phyloP scores from a whole-genome alignment of 2,888 invertebrate genomes.

The Andrena marginata region DNA sequence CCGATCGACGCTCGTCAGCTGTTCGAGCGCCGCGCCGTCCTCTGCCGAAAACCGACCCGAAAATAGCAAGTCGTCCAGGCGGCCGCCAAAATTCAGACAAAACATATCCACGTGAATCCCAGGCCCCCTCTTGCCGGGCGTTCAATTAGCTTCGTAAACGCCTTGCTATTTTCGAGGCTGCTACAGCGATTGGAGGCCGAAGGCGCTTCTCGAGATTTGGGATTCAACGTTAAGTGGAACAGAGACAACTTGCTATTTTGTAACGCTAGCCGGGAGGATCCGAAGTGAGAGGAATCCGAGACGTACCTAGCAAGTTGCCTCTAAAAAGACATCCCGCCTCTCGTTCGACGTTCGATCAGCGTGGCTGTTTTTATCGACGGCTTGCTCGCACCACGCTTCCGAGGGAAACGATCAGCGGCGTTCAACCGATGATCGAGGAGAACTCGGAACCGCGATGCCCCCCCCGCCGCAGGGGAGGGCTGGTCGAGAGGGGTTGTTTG shows the following conservation, averaged over 20 bases:
- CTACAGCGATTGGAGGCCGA: not conserved
- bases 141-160: not conserved
- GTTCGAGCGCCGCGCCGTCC: slow-evolving; percentile 3
- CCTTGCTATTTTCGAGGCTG: slow-evolving; percentile 19
- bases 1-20: slow-evolving; percentile 28
- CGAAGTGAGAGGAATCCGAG: not conserved
- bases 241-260: not conserved
- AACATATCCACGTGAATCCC: not conserved
- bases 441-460: not conserved
- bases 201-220: not conserved
- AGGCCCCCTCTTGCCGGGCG: not conserved
- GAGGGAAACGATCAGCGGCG: slow-evolving; percentile 16
- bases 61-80: slow-evolving; percentile 28
- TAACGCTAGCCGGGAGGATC: not conserved
- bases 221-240: slow-evolving; percentile 4
- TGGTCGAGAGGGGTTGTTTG: not conserved
- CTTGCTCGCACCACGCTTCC: slow-evolving; percentile 5
- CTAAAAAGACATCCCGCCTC: slow-evolving; percentile 6
- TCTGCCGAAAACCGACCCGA: not conserved
- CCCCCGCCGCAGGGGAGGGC: not conserved
- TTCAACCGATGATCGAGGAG: slow-evolving; percentile 8
- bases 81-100: no score
- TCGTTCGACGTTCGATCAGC: not conserved
- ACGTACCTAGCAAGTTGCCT: slow-evolving; percentile 10
- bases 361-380: slow-evolving; percentile 18